Percentiles rank a stretch among this genome's conserved stretches.
These are phyloP conservation scores for Streptopelia turtur DNA, from an alignment of 2,797 vertebrate genomes.

Conservation along the genomic window DNA sequence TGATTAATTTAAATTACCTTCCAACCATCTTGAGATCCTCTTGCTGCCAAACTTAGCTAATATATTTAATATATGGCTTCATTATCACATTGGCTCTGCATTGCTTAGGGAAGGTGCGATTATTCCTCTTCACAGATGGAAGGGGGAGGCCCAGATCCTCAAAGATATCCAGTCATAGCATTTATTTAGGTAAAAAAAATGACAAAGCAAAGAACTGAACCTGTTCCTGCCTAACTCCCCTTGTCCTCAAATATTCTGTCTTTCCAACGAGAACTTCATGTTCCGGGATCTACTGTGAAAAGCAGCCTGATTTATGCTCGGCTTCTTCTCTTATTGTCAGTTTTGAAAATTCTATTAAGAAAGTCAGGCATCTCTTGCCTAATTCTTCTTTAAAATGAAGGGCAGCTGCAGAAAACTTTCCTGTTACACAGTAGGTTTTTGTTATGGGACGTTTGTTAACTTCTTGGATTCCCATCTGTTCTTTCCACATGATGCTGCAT, in stretches of 20 bases:
- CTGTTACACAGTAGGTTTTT: neutral
- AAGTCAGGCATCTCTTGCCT: neutral
- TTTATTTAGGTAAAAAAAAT: neutral
- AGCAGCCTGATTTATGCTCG: neutral
- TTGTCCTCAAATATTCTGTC: neutral
- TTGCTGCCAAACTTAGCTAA: neutral
- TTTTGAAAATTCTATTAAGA: neutral
- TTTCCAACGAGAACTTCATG: neutral
- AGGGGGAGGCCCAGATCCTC: neutral
- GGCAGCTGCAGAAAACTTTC: neutral
- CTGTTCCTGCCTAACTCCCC: neutral
- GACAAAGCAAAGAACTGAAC: neutral
- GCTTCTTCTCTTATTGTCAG: neutral
- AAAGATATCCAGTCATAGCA: neutral
- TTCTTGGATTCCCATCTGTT: neutral
- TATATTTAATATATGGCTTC: neutral
- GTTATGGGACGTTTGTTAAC: neutral
- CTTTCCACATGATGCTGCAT: neutral
- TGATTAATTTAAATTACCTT: slow-evolving; percentile 18
- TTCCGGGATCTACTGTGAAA: neutral
- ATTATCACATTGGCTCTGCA: neutral
- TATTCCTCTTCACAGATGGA: slow-evolving; percentile 1
- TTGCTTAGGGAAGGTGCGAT: neutral
- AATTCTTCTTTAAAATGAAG: neutral
- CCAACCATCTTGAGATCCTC: neutral